Base-by-base conservation (phyloP, 2,797 vertebrate genomes). In the Potorous gilbertii region DNA sequence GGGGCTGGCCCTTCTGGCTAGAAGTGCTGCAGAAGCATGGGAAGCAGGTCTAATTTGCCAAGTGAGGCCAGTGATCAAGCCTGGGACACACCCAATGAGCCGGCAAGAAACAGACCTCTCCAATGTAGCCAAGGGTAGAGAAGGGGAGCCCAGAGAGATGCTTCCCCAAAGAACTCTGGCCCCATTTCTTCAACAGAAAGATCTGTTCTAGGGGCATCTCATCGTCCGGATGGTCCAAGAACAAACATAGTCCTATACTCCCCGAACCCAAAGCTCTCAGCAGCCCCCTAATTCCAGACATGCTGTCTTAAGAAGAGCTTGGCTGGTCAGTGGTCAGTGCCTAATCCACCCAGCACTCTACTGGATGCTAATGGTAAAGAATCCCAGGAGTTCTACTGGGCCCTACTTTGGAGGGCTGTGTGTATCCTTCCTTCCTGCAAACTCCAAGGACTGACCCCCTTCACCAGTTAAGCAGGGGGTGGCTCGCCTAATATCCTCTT, bases 141-240 rank as follows among this genome's bases (percentile, higher is more conserved):
- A 40, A 21, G 14, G 16, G n/a, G 16, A 74, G 16, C 66, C 18
- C 16, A 18, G 74, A 46, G 0, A 96, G 52, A 95, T 55, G 56
- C 90, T 93, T 95, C 57, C 56, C 46, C 52, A 90, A 52, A 95
- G 12, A 95, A 95, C 40, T 94, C n/a, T 21, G 91, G 31, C 66
- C 87, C 91, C 89, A 55, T 94, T 57, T 91, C 56, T 10, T 50
- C 57, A 92, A 3, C 91, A 96, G n/a, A 91, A 50, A 96, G 87
- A 50, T 31, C 97, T 50, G 91, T 3, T 94, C 55, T 62, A 46
- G 90, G 16, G 40, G 40, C 16, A 81, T 93, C 56, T 54, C 94
- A 90, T 92, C 91, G 96, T 62, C 81, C 90, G 89, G 40, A 97
- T 95, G 40, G 62, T 97, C n/a, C 62, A 92, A 94, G 94, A 55